A percentile compares a stretch with the other conserved stretches of the same genome.
These are phyloP conservation scores for Aporrectodea caliginosa DNA, from an alignment of 1,140 invertebrate genomes.

Conservation along the genomic window DNA sequence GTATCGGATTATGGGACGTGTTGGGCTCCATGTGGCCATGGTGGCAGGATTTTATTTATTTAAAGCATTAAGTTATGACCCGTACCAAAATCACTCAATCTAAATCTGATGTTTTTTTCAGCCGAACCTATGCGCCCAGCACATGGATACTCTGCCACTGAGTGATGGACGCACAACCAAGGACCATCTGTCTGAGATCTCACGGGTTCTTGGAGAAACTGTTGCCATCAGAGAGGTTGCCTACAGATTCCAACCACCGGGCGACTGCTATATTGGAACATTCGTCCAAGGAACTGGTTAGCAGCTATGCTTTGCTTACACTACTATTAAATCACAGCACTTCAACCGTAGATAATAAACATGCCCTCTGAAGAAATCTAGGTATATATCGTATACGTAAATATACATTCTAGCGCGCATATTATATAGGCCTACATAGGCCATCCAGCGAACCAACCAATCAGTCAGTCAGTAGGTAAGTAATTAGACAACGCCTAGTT, in stretches of 20 bases:
- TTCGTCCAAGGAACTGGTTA: slow-evolving; percentile 16
- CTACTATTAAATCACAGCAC: no score
- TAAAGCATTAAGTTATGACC: not conserved
- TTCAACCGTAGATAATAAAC: no score
- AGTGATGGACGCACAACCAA: slow-evolving; percentile 14
- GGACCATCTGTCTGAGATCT: not conserved
- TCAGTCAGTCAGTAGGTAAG: no score
- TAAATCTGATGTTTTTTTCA: not conserved
- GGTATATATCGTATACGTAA: no score
- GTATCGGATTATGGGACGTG: not conserved
- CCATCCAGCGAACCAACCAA: no score
- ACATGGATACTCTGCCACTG: slow-evolving; percentile 19
- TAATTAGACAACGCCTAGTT: no score
- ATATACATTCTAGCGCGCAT: no score
- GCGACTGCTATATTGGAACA: slow-evolving; percentile 18
- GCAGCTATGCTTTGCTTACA: no score
- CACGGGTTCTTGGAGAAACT: not conserved
- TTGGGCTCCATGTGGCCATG: not conserved
- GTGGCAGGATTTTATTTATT: not conserved
- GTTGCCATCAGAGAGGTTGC: slow-evolving; percentile 18
- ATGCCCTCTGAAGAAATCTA: no score
- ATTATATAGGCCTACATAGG: no score
- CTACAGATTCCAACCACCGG: slow-evolving; percentile 15
- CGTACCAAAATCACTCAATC: not conserved
- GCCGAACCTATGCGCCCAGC: slow-evolving; percentile 19